phyloP scores from a whole-genome alignment of 2,113 vertebrate genomes.

The Marmota monax region DNA sequence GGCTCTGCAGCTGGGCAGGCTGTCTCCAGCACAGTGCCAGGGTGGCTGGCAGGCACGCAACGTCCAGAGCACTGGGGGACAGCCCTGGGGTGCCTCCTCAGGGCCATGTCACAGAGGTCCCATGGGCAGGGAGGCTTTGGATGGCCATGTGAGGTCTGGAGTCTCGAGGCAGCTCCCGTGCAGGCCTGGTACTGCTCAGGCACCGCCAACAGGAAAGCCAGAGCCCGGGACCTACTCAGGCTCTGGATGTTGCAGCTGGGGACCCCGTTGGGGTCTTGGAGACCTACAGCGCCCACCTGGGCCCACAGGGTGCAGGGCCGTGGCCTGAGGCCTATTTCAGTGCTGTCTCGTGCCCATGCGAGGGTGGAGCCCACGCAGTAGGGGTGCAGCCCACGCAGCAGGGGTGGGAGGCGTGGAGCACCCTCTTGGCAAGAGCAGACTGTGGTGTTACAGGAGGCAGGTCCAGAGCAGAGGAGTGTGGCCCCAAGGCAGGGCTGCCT shows the following conservation, averaged over 20 bases:
- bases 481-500: not conserved
- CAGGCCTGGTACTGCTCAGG: no score
- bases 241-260: not conserved
- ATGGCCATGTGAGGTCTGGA: not conserved
- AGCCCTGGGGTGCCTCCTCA: not conserved
- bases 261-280: not conserved
- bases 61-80: not conserved
- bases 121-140: not conserved
- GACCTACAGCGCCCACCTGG: fast-evolving
- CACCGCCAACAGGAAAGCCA: not conserved
- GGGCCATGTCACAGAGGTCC: no score
- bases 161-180: not conserved
- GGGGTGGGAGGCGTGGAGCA: not conserved
- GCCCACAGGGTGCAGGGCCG: fast-evolving
- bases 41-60: no score
- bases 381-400: not conserved
- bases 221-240: not conserved
- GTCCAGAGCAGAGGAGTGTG: not conserved
- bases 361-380: not conserved
- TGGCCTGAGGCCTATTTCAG: fast-evolving
- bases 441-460: not conserved
- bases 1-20: not conserved
- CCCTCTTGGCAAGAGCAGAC: not conserved
- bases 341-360: fast-evolving
- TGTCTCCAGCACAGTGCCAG: not conserved